Evolutionary conservation across 2,888 invertebrate genomes (phyloP).

Genomic region (Platycnemis pennipes): DNA sequence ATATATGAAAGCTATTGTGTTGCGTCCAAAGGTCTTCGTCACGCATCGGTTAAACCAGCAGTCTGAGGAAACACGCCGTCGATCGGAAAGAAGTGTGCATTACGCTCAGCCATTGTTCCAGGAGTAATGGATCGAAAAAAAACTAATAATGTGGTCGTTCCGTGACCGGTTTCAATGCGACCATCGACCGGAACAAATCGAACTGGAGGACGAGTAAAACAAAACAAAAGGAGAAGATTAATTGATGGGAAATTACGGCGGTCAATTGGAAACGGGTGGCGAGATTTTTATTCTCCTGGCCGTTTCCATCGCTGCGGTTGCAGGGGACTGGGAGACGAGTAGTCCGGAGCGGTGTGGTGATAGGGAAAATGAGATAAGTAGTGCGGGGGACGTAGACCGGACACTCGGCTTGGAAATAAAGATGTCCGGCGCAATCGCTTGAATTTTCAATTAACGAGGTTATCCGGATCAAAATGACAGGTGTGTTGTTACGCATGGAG

Average conservation of each 20-base stretch:
- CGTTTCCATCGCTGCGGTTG: background rate
- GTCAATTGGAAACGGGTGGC: background rate
- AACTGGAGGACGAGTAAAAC: background rate
- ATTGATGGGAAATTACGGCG: background rate
- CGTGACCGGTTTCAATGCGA: background rate
- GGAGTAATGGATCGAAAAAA: background rate
- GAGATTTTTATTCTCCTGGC: constrained; percentile 1
- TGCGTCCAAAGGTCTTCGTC: too few species aligned
- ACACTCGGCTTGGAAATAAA: background rate
- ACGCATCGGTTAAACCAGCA: too few species aligned
- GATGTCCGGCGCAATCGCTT: constrained; percentile 23
- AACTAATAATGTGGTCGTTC: background rate
- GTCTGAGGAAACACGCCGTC: too few species aligned
- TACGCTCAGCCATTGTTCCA: background rate
- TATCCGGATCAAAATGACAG: constrained; percentile 47
- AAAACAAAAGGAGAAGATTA: background rate
- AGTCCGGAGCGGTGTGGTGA: background rate
- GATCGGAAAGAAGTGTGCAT: background rate
- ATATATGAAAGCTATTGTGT: too few species aligned
- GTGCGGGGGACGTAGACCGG: background rate
- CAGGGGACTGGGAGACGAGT: background rate
- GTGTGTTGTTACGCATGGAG: background rate
- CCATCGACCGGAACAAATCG: background rate
- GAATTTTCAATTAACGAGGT: constrained; percentile 50
- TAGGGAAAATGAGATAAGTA: background rate